Base-by-base conservation (phyloP, 2,888 invertebrate genomes). In the Sphecodes monilicornis region DNA sequence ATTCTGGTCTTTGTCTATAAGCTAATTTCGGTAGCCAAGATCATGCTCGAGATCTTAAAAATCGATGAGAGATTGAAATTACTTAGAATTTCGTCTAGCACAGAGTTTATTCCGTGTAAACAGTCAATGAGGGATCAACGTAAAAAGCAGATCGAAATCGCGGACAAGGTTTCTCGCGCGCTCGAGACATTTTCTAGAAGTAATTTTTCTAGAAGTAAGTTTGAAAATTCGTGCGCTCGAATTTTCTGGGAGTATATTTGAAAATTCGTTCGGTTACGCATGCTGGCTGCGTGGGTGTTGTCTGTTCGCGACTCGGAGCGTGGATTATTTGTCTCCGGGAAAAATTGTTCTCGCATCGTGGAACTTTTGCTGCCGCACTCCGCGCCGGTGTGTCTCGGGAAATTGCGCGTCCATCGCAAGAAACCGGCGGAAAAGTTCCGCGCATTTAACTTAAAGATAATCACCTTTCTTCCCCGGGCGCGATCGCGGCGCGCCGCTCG, bases 371-470 rank as follows among this genome's bases (percentile, higher is more conserved):
- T 39, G 60, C 60, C 60, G 26, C 18, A 11, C 76, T 0, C 11
- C 26, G 57, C 60, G 36, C 66, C 50, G 32, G 29, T 22, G n/a
- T 11, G 32, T 43, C 43, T 64, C 26, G 41, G 68, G 22, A 41
- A 36, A 36, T 64, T 68, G 22, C 36, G 69, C 41, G 29, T 46
- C 29, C 39, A n/a, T 29, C 50, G 36, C 43, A 50, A 70, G 76
- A 57, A 68, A 60, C 36, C 18, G 64, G 41, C 74, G 80, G 68
- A 68, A 70, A 77, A 83, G 76, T 76, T 76, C 32, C 50, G 68
- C 46, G 46, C 76, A n/a, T 79, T 73, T 76, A 79, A 57, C 69
- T 76, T 71, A 78, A 70, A 74, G 73, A 73, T 73, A 54, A 66
- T 74, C 69, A 41, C 76, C 54, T 36, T 69, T 80, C 70, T 43